phyloP scores from a whole-genome alignment of 2,888 invertebrate species.

The Andrena minutula region DNA sequence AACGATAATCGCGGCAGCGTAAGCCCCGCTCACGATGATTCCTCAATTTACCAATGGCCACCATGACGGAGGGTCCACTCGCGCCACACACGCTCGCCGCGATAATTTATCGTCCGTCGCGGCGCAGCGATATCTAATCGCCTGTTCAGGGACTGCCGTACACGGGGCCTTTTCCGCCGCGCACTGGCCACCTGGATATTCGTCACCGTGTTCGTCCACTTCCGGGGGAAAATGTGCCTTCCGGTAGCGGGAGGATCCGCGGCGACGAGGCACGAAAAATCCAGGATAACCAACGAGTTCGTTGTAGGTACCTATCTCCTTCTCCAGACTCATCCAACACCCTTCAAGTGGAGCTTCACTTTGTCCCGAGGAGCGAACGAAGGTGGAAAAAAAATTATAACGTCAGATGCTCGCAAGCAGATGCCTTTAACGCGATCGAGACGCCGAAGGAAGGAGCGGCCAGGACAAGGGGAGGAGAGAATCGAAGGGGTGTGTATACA shows the following conservation, averaged over 20 bases:
- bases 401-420: slow-evolving; percentile 30
- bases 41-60: slow-evolving; percentile 73
- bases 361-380: not conserved
- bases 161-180: slow-evolving; percentile 21
- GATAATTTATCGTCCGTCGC: slow-evolving; percentile 65
- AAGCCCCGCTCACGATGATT: slow-evolving; percentile 60
- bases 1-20: slow-evolving; percentile 68
- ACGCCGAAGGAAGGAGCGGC: slow-evolving; percentile 27
- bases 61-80: slow-evolving; percentile 46
- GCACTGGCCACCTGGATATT: slow-evolving; percentile 60
- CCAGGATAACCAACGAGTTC: not conserved
- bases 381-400: slow-evolving; percentile 8
- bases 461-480: slow-evolving; percentile 40
- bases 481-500: slow-evolving; percentile 50
- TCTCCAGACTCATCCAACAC: not conserved
- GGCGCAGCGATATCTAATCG: slow-evolving; percentile 66
- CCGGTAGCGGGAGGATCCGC: slow-evolving; percentile 38
- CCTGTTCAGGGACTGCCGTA: slow-evolving; percentile 19
- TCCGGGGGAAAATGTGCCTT: slow-evolving; percentile 45
- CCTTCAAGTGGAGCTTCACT: too few relatives aligned
- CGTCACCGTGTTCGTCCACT: slow-evolving; percentile 63
- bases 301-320: too few relatives aligned
- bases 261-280: not conserved
- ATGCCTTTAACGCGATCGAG: slow-evolving; percentile 40
- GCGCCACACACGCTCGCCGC: slow-evolving; percentile 43